Conservation (phyloP, 1,140 invertebrate genomes). For the Tetragonula clypearis region DNA sequence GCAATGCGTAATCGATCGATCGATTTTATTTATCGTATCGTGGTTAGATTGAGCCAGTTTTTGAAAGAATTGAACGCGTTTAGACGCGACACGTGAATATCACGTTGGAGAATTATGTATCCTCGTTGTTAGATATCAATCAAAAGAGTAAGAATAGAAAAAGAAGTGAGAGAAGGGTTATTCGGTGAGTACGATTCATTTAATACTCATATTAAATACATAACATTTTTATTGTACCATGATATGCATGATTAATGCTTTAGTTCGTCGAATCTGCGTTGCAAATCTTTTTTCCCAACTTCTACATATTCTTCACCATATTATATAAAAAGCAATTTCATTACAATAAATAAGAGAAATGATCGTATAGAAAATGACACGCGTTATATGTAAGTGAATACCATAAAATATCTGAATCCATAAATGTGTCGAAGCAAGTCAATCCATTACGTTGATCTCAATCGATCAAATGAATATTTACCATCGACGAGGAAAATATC, state of each 20-base stretch:
- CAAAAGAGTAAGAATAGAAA: background rate
- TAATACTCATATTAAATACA: constrained; percentile 26
- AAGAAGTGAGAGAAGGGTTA: background rate
- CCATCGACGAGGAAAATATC: background rate
- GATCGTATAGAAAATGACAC: background rate
- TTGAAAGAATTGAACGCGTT: background rate
- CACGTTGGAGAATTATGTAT: background rate
- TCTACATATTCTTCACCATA: constrained; percentile 15
- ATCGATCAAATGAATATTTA: background rate
- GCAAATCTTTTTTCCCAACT: background rate
- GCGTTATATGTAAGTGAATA: constrained; percentile 7
- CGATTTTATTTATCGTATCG: background rate
- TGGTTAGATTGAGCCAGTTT: background rate
- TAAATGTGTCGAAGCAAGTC: constrained; percentile 3
- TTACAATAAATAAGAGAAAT: constrained; percentile 34
- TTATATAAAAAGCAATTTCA: constrained; percentile 27
- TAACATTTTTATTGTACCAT: constrained; percentile 42
- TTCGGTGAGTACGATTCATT: constrained; percentile 19
- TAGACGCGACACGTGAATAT: background rate
- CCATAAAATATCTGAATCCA: background rate
- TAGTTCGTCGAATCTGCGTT: background rate
- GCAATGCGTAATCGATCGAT: background rate
- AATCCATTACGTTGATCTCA: constrained; percentile 4
- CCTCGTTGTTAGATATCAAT: background rate
- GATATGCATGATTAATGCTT: constrained; percentile 39